phyloP scores from a whole-genome alignment of 2,888 invertebrate species.

The Pyrochroa serraticornis region DNA sequence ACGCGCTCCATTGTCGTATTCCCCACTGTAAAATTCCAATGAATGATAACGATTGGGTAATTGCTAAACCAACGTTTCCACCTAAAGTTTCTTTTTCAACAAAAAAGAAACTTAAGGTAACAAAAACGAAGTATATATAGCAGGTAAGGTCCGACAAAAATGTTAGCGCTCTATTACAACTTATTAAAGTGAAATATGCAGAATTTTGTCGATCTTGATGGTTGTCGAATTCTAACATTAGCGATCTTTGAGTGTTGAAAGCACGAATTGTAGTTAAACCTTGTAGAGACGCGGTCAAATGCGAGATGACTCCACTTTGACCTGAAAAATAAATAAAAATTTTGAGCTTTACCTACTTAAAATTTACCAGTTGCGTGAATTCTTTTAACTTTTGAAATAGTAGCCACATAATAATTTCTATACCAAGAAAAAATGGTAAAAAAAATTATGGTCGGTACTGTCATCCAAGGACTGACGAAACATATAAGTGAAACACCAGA shows the following conservation, averaged over 20 bases:
- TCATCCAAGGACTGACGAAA: no score
- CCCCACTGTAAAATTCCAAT: slow-evolving; percentile 83
- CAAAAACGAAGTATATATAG: slow-evolving; percentile 41
- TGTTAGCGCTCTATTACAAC: slow-evolving; percentile 72
- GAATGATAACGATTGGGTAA: slow-evolving; percentile 52
- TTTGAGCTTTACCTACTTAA: not conserved
- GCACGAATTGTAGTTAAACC: slow-evolving; percentile 80
- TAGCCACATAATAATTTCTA: no score
- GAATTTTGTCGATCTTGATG: slow-evolving; percentile 73
- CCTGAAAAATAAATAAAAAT: slow-evolving; percentile 59
- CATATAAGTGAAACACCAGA: no score
- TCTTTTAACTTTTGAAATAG: no score
- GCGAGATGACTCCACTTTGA: slow-evolving; percentile 79
- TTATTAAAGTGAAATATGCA: slow-evolving; percentile 71
- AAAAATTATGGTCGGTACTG: no score
- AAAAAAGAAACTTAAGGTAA: slow-evolving; percentile 54
- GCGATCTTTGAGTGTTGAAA: slow-evolving; percentile 67
- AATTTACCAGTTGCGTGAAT: not conserved
- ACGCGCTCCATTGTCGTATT: slow-evolving; percentile 63
- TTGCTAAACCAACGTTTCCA: slow-evolving; percentile 54
- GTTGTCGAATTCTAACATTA: slow-evolving; percentile 67
- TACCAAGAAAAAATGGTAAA: no score
- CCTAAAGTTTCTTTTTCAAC: slow-evolving; percentile 32
- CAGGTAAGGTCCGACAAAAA: slow-evolving; percentile 66
- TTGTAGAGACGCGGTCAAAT: slow-evolving; percentile 75